phyloP scores from a whole-genome alignment of 37 sponge, comb jelly and placozoan species.

The Oopsacas minuta region DNA sequence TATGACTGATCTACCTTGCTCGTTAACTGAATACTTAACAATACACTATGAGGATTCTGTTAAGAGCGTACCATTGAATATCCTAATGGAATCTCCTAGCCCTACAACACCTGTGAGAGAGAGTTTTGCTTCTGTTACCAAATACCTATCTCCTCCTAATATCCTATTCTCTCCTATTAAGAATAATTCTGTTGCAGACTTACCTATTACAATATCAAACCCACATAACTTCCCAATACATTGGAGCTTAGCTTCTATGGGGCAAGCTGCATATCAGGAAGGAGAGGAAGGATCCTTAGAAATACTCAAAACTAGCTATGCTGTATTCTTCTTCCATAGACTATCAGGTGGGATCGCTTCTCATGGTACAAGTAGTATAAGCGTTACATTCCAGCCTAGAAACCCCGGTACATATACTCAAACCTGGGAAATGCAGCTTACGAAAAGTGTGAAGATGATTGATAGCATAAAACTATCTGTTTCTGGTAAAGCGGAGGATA shows the following conservation, averaged over 20 bases:
- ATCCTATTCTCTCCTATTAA: conserved; percentile 14
- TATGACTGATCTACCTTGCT: background rate
- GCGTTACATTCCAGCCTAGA: conserved; percentile 4
- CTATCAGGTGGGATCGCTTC: background rate
- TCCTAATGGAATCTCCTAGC: background rate
- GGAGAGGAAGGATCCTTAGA: background rate
- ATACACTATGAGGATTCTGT: conserved; percentile 9
- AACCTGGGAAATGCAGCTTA: conserved; percentile 4
- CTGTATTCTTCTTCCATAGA: background rate
- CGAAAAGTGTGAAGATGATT: conserved; percentile 7
- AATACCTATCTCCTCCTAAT: conserved; percentile 10
- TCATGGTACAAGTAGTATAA: background rate
- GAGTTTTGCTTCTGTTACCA: conserved; percentile 10
- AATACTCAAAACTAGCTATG: background rate
- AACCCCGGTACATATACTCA: background rate
- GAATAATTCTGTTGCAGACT: background rate
- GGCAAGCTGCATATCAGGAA: background rate
- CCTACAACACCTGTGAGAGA: background rate
- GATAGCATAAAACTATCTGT: background rate
- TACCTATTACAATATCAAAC: background rate
- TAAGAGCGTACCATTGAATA: background rate
- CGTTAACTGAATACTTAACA: background rate
- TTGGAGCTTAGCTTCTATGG: background rate
- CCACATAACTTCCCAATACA: conserved; percentile 4
- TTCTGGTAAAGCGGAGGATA: background rate